Evolutionary conservation across 1,140 invertebrate species (phyloP), one percentile per base, ranked within the genome.

Genomic region (Idris sp.): DNA sequence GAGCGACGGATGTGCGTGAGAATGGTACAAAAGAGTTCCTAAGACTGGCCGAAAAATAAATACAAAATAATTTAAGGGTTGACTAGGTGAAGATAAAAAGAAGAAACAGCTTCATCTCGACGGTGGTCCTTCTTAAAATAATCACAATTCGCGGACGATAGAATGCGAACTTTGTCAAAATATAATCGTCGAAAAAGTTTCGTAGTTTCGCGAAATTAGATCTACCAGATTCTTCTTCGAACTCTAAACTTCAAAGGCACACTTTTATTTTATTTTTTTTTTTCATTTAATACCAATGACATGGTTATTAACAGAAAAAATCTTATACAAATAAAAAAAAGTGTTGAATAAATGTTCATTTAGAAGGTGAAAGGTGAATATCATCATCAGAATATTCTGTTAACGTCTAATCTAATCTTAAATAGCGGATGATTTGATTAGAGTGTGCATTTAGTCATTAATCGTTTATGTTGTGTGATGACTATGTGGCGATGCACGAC

Each of bases 21-120:
- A 59, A 67, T 59, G 36, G 44, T 54, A 65, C 46, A 26, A 74
- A 74, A 11, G 38, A 67, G 40, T 48, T n/a, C n/a, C 31, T 15
- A 51, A 61, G 28, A 15, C 46, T n/a, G n/a, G 48, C 71, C 53
- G 53, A 59, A 36, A 9, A 9, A 1, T 10, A 30, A 18, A 33
- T 35, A 74, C 53, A 58, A 67, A 74, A 67, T 74, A 67, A 48
- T 41, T 25, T 41, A 62, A 59, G 43, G 51, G 36, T 59, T 30
- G 69, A 44, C 44, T 65, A 65, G 44, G 9, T 36, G 22, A 49
- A 64, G 18, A n/a, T 43, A 71, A 53, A 58, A 78, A 59, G 38
- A 19, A 71, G 22, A 31, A 71, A 81, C 77, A 69, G 74, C 79
- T 81, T 81, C 76, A 79, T 81, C 71, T 74, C 61, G 65, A 43